These are phyloP conservation scores for Scaptomyza graminum DNA, from an alignment of 1,140 invertebrate species.

Conservation along the genomic window DNA sequence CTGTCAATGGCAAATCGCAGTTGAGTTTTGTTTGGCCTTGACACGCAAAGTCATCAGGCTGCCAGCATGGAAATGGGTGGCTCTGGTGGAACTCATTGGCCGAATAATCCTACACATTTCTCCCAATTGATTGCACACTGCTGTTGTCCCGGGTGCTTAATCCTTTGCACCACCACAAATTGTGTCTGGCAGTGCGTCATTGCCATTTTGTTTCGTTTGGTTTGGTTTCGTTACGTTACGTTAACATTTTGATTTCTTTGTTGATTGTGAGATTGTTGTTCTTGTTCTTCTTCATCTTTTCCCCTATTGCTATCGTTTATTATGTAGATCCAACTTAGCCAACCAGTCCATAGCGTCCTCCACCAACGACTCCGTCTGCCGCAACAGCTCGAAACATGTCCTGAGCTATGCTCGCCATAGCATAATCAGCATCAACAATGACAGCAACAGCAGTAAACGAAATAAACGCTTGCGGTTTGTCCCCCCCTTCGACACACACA, in stretches of 20 bases:
- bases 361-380: slow-evolving; percentile 31
- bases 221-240: neutral
- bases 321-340: slow-evolving; percentile 66
- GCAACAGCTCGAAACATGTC: slow-evolving; percentile 66
- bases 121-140: neutral
- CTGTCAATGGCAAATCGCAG: slow-evolving; percentile 49
- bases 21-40: slow-evolving; percentile 41
- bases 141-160: neutral
- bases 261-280: slow-evolving; percentile 30
- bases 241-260: slow-evolving; percentile 1
- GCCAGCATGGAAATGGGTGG: neutral
- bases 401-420: slow-evolving; percentile 73
- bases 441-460: slow-evolving; percentile 60
- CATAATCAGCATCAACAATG: slow-evolving; percentile 63
- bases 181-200: slow-evolving; percentile 6
- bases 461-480: slow-evolving; percentile 72
- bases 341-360: slow-evolving; percentile 41
- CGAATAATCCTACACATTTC: slow-evolving; percentile 31
- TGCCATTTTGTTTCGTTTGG: slow-evolving; percentile 1
- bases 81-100: neutral
- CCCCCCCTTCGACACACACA: slow-evolving; percentile 7
- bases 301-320: slow-evolving; percentile 32
- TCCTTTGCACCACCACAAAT: slow-evolving; percentile 2
- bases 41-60: slow-evolving; percentile 51
- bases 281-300: slow-evolving; percentile 18